These are phyloP conservation scores for Cossypha heuglini DNA, from an alignment of 2,797 vertebrate species.

Conservation along the genomic window DNA sequence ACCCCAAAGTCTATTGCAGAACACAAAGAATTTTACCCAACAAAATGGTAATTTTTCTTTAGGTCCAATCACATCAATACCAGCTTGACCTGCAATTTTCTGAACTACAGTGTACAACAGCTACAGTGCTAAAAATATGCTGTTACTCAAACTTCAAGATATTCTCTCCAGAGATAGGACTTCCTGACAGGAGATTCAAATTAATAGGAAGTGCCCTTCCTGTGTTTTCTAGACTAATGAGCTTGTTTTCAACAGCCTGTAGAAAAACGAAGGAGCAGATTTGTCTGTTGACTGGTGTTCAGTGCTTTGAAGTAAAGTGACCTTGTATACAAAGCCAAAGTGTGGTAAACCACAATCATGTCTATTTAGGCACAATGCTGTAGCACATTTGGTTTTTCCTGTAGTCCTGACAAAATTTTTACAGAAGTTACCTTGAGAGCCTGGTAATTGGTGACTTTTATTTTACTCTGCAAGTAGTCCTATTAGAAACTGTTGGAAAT, in stretches of 20 bases:
- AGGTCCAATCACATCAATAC: background rate
- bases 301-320: background rate
- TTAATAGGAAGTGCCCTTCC: conserved; percentile 57
- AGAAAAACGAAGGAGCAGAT: background rate
- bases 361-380: background rate
- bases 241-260: conserved; percentile 8
- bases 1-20: rapidly evolving
- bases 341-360: background rate
- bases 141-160: conserved; percentile 27
- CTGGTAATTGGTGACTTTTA: background rate
- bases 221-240: conserved; percentile 39
- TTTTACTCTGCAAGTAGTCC: background rate
- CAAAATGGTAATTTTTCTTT: background rate
- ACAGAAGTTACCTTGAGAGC: background rate
- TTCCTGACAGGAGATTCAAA: conserved; percentile 52
- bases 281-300: background rate
- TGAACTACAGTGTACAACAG: background rate
- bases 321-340: background rate
- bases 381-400: background rate
- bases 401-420: background rate
- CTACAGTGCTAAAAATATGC: conserved; percentile 37
- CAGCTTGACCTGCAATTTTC: background rate
- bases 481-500: background rate
- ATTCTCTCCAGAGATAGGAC: conserved; percentile 24
- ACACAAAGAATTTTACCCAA: background rate